Conservation (phyloP, 92 coral and sea anemone species). For the Parazoanthus swiftii region DNA sequence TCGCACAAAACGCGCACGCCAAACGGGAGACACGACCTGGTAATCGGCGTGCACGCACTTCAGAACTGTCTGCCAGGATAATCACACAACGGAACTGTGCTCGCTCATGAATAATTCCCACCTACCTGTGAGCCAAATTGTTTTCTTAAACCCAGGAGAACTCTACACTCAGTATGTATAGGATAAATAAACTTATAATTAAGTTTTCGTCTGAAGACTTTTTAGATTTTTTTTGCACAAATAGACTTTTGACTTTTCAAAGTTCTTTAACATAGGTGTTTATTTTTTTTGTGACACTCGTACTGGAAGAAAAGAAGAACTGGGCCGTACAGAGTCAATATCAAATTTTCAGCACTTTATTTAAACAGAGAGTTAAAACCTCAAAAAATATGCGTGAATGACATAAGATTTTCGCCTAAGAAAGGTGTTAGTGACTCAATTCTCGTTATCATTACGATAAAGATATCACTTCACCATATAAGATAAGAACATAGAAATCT, state of each 20-base stretch:
- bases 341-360: not conserved
- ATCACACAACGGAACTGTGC: slow-evolving; percentile 39
- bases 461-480: not conserved
- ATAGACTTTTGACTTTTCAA: not conserved
- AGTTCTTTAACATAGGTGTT: not conserved
- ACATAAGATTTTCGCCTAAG: not conserved
- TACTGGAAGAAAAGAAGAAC: not conserved
- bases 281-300: not conserved
- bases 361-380: not conserved
- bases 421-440: not conserved
- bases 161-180: slow-evolving; percentile 10
- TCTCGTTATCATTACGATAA: not conserved
- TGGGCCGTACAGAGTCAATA: not conserved
- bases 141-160: slow-evolving; percentile 15
- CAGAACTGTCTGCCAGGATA: slow-evolving; percentile 7
- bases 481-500: not conserved
- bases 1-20: not conserved
- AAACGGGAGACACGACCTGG: not conserved
- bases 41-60: not conserved
- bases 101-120: slow-evolving; percentile 39
- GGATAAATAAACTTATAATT: slow-evolving; percentile 9
- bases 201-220: not conserved
- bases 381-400: not conserved
- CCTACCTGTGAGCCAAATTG: slow-evolving; percentile 10
- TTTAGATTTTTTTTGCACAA: not conserved